Percentiles rank a stretch among this genome's conserved stretches.
phyloP scores from a whole-genome alignment of 2,797 vertebrate species.

The Notamacropus eugenii region DNA sequence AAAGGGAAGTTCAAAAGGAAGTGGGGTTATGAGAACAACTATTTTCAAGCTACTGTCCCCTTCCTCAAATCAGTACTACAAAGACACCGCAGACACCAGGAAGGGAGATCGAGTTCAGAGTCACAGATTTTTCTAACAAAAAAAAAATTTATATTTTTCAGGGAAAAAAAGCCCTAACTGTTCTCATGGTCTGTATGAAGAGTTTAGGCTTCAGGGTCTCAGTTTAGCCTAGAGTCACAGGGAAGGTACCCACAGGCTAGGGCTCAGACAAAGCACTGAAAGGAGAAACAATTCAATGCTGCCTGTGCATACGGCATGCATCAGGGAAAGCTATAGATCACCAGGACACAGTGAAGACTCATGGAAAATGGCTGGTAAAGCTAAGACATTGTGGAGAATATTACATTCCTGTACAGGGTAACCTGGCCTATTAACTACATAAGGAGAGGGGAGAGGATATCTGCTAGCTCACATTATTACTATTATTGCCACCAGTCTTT shows the following conservation, averaged over 20 bases:
- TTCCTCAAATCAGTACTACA: conserved; percentile 42
- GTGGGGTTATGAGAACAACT: background rate
- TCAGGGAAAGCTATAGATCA: background rate
- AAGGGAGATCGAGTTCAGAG: conserved; percentile 16
- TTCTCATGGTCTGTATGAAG: background rate
- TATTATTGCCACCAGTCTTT: conserved; percentile 1
- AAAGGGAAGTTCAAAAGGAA: background rate
- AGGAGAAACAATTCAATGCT: background rate
- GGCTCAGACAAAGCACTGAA: background rate
- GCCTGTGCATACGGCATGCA: rapidly evolving
- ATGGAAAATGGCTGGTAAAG: background rate
- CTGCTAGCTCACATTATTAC: background rate
- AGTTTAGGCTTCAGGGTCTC: background rate
- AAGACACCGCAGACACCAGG: conserved; percentile 36
- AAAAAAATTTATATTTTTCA: conserved; percentile 26
- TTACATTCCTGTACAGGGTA: background rate
- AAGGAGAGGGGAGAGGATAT: background rate
- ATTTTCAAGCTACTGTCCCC: background rate
- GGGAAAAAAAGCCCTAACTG: background rate
- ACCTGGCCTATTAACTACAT: background rate
- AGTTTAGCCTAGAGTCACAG: background rate
- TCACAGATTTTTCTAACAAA: background rate
- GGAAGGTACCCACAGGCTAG: background rate
- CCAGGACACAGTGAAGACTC: background rate
- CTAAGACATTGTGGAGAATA: background rate